A percentile compares a stretch with the other conserved stretches of the same genome.
Evolutionary conservation across 2,888 invertebrate species (phyloP).

Genomic region (Erynnis tages): DNA sequence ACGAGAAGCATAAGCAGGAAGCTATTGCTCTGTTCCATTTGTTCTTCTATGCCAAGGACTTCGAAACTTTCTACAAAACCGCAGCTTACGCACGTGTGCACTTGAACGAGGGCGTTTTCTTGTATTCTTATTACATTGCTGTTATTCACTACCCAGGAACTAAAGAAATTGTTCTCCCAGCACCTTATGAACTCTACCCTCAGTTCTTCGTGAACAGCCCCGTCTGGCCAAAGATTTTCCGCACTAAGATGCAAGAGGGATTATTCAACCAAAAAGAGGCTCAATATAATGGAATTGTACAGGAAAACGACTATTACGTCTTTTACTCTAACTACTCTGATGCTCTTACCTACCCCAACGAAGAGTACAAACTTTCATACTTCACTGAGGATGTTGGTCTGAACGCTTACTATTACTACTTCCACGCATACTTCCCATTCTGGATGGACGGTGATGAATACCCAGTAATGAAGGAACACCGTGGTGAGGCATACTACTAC

Average conservation of each 20-base stretch:
- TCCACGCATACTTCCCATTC: constrained; percentile 83
- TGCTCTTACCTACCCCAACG: constrained; percentile 69
- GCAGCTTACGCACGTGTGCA: constrained; percentile 80
- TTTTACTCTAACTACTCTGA: constrained; percentile 83
- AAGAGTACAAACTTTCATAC: constrained; percentile 83
- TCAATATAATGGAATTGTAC: constrained; percentile 59
- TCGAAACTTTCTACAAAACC: constrained; percentile 81
- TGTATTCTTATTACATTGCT: constrained; percentile 83
- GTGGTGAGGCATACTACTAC: constrained; percentile 85
- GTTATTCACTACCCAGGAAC: constrained; percentile 82
- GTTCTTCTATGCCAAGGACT: constrained; percentile 82
- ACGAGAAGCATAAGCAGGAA: constrained; percentile 67
- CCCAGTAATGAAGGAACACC: constrained; percentile 74
- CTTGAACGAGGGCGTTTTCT: constrained; percentile 83
- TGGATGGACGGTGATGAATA: constrained; percentile 81
- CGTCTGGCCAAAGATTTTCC: constrained; percentile 67
- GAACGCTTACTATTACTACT: constrained; percentile 85
- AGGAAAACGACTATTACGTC: constrained; percentile 64
- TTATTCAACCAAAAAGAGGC: constrained; percentile 49
- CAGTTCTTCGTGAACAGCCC: constrained; percentile 83
- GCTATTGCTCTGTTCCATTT: constrained; percentile 78
- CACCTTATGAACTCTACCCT: constrained; percentile 86
- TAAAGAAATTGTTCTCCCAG: constrained; percentile 81
- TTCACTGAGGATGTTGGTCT: constrained; percentile 87
- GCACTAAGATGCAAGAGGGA: constrained; percentile 65